These are phyloP conservation scores for Aplodontia rufa DNA, from an alignment of 2,113 vertebrate genomes.

Conservation along the genomic window DNA sequence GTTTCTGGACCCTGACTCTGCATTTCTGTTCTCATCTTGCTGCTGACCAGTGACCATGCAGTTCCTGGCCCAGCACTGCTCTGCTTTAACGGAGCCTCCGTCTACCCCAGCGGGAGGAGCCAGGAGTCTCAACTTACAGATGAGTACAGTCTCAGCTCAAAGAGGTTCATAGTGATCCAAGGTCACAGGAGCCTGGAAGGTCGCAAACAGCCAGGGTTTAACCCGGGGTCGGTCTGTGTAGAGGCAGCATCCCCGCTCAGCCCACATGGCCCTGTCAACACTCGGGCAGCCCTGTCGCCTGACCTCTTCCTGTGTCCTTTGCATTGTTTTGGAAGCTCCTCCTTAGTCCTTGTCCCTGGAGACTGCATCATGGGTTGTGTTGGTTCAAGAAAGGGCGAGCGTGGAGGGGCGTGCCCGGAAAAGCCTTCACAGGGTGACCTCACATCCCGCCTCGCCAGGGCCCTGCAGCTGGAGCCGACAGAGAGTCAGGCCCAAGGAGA, in stretches of 20 bases:
- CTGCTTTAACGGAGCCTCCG: neutral
- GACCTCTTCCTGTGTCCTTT: neutral
- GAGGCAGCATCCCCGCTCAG: neutral
- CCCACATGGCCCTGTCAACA: rapidly evolving
- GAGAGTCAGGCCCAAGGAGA: neutral
- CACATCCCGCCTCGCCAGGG: neutral
- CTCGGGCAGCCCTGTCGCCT: neutral
- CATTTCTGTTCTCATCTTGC: neutral
- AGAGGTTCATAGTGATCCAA: neutral
- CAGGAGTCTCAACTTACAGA: neutral
- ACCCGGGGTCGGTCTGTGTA: neutral
- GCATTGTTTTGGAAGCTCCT: neutral
- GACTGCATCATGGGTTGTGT: neutral
- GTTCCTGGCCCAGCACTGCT: neutral
- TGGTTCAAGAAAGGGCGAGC: neutral
- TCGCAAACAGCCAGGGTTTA: neutral
- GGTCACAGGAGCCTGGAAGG: neutral
- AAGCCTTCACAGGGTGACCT: constrained; percentile 37
- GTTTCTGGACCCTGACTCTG: neutral
- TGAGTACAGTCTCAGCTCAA: neutral
- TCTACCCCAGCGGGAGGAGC: neutral
- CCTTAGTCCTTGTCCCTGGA: neutral
- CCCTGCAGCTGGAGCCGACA: rapidly evolving
- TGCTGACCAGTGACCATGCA: neutral
- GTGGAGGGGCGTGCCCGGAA: neutral